Base-by-base conservation (phyloP, 2,113 vertebrate genomes). In the Arothron firmamentum region DNA sequence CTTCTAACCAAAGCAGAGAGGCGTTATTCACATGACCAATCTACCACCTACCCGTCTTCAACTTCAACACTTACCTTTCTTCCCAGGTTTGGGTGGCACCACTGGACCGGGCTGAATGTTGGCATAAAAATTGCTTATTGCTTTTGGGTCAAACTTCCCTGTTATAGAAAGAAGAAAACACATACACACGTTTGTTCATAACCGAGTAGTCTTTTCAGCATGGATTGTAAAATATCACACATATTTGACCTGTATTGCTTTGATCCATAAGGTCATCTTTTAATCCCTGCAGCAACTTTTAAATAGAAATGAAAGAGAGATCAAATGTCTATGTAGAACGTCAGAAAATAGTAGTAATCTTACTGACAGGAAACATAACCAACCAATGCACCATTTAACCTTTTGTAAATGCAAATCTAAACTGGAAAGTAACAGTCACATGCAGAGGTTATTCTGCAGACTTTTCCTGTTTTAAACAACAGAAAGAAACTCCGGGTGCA, bases 131-230 rank as follows among this genome's bases (percentile, higher is more conserved):
- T 95, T 98, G 91, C 90, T 94, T 53, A 93, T 90, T 73, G 93
- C 94, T 90, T 96, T 96, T 2, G 94, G 94, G 83, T 99, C 96
- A 90, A 98, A 96, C 87, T 99, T 98, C 52, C 93, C 97, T 97
- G 86, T 25, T 59, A 59, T 78, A 47, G 16, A 68, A 76, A 78
- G 51, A 12, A 77, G 55, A 75, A 56, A 72, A 23, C 25, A 76
- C 50, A 80, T n/a, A 64, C 15, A 60, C 11, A 48, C 0, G 16
- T 54, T 63, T 66, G 21, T 72, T 76, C 54, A 47, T 42, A 65
- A 51, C 12, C 28, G 51, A 38, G 34, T 38, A 38, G 11, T 38
- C 8, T 38, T 38, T 38, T 38, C 34, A 38, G 34, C 34, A 12
- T 38, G 34, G 34, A 38, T 38, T 38, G 8, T 12, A 45, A 45